phyloP scores from a whole-genome alignment of 1,140 invertebrate genomes.

The Drosophila varians region DNA sequence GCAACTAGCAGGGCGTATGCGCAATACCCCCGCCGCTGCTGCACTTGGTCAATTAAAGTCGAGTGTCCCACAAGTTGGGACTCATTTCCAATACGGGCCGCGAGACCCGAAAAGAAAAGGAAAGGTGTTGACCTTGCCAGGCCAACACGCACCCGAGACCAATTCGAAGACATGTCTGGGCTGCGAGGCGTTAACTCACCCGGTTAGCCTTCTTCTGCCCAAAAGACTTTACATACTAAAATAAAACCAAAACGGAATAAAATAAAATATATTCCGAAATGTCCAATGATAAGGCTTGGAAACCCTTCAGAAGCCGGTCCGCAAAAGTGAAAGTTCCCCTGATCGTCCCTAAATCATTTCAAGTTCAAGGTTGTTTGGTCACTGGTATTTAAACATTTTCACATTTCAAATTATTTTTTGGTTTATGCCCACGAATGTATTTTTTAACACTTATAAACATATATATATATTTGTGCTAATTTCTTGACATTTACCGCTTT shows the following conservation, averaged over 20 bases:
- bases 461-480: constrained; percentile 36
- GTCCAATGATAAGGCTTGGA: constrained; percentile 44
- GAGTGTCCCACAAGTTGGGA: constrained; percentile 20
- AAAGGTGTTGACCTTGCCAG: constrained; percentile 79
- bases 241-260: neutral
- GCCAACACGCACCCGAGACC: constrained; percentile 44
- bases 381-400: constrained; percentile 57
- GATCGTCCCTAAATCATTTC: constrained; percentile 38
- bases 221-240: neutral
- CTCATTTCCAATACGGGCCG: constrained; percentile 37
- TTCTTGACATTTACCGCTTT: constrained; percentile 55
- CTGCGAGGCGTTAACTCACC: constrained; percentile 44
- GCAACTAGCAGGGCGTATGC: constrained; percentile 59
- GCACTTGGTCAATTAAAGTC: constrained; percentile 66
- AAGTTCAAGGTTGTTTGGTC: constrained; percentile 72
- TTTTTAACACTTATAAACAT: constrained; percentile 5
- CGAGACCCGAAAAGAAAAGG: constrained; percentile 56
- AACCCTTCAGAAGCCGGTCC: constrained; percentile 51
- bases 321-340: constrained; percentile 59
- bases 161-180: constrained; percentile 41
- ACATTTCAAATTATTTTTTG: constrained; percentile 10
- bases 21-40: constrained; percentile 50
- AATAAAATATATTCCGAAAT: neutral
- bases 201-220: constrained; percentile 48
- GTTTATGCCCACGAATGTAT: constrained; percentile 12